Conservation (phyloP, 2,113 vertebrate species). For the Actinemys pallida region DNA sequence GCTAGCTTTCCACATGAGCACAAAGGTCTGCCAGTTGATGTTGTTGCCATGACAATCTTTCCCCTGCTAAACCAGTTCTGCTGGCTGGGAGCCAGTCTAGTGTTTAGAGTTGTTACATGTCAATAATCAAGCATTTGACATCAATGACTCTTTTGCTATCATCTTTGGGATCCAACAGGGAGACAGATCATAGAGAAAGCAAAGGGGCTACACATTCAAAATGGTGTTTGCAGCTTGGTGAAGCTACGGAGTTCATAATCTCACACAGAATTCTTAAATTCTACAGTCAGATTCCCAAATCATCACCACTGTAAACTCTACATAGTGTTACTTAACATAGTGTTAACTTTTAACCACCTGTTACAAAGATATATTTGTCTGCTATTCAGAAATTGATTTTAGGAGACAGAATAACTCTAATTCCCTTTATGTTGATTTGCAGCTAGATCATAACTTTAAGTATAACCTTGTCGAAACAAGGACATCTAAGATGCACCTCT, state of each 20-base stretch:
- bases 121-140: neutral
- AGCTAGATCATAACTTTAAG: neutral
- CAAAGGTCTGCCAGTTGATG: neutral
- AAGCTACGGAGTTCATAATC: neutral
- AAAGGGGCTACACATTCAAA: neutral
- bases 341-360: neutral
- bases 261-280: neutral
- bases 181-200: neutral
- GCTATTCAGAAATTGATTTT: neutral
- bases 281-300: neutral
- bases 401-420: neutral
- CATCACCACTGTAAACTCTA: neutral
- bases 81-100: neutral
- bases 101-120: neutral
- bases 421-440: neutral
- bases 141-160: neutral
- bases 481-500: no score
- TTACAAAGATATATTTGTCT: neutral
- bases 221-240: neutral
- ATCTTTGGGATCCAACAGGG: neutral
- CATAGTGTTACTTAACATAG: no score
- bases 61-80: neutral
- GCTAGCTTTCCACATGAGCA: no score
- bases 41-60: neutral
- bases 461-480: no score